These are phyloP conservation scores for Leptatherina wallacei DNA, from an alignment of 2,797 vertebrate genomes.

Conservation along the genomic window DNA sequence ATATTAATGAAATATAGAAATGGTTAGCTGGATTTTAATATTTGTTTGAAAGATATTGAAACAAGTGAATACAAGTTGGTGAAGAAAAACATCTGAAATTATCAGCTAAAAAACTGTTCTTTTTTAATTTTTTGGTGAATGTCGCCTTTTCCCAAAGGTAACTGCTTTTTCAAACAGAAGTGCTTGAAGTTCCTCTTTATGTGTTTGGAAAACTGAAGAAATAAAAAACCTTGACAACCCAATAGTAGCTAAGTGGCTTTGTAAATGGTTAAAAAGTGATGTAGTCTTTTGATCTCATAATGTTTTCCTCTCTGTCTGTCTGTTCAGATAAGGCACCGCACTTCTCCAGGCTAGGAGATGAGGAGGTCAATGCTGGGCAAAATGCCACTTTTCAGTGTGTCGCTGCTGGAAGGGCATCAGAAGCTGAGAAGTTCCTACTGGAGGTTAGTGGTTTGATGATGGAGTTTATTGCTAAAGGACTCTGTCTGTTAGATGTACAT, in stretches of 20 bases:
- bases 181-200: conserved; percentile 20
- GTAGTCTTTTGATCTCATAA: conserved; percentile 43
- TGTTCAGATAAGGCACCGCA: conserved; percentile 93
- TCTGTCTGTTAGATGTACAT: neutral
- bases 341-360: conserved; percentile 94
- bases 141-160: neutral
- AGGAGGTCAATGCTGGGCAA: conserved; percentile 96
- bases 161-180: conserved; percentile 10
- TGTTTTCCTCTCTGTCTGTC: conserved; percentile 41
- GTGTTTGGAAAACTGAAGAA: neutral
- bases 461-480: conserved; percentile 6
- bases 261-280: conserved; percentile 54
- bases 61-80: neutral
- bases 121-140: neutral
- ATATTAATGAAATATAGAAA: neutral
- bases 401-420: conserved; percentile 88
- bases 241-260: conserved; percentile 25
- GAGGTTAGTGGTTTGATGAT: conserved; percentile 86
- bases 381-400: conserved; percentile 97
- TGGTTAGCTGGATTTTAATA: neutral
- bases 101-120: neutral
- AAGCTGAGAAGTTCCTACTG: conserved; percentile 91
- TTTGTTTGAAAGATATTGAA: neutral
- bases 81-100: neutral
- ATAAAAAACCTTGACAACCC: conserved; percentile 16